Evolutionary conservation across 2,113 vertebrate species (phyloP).

Genomic region (Oncorhynchus nerka): DNA sequence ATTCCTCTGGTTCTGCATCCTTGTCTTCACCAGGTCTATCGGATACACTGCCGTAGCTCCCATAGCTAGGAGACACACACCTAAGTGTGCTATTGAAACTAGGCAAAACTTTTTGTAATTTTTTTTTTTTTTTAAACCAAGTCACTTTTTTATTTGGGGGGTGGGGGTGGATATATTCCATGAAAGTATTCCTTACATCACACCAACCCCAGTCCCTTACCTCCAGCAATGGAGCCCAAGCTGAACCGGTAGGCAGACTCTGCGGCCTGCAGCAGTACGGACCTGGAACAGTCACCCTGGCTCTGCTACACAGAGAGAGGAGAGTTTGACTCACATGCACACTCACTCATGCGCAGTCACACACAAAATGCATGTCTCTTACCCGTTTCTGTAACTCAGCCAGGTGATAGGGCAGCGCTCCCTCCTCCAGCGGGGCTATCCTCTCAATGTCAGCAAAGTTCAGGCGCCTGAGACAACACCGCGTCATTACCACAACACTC

Average conservation of each 20-base stretch:
- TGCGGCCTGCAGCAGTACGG: constrained; percentile 88
- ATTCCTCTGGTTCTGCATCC: constrained; percentile 96
- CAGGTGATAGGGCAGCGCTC: constrained; percentile 86
- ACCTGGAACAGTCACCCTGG: constrained; percentile 77
- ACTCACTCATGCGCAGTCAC: constrained; percentile 1
- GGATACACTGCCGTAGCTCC: constrained; percentile 95
- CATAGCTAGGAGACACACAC: constrained; percentile 75
- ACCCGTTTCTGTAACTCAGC: constrained; percentile 94
- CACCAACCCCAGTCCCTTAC: constrained; percentile 38
- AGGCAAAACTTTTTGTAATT: background rate
- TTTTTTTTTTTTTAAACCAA: too few relatives aligned
- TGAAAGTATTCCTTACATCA: too few relatives aligned
- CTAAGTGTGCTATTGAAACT: background rate
- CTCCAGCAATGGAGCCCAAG: constrained; percentile 89
- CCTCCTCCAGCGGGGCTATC: constrained; percentile 93
- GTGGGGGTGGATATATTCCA: too few relatives aligned
- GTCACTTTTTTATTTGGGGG: too few relatives aligned
- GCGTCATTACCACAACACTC: background rate
- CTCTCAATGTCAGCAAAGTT: constrained; percentile 94
- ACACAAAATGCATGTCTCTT: constrained; percentile 20
- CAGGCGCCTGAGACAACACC: constrained; percentile 76
- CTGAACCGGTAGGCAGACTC: constrained; percentile 96
- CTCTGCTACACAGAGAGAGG: constrained; percentile 68
- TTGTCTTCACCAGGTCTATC: constrained; percentile 96
- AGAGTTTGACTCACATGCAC: too few relatives aligned